These are phyloP conservation scores for Chelon auratus DNA, from an alignment of 2,797 vertebrate species.

Conservation along the genomic window DNA sequence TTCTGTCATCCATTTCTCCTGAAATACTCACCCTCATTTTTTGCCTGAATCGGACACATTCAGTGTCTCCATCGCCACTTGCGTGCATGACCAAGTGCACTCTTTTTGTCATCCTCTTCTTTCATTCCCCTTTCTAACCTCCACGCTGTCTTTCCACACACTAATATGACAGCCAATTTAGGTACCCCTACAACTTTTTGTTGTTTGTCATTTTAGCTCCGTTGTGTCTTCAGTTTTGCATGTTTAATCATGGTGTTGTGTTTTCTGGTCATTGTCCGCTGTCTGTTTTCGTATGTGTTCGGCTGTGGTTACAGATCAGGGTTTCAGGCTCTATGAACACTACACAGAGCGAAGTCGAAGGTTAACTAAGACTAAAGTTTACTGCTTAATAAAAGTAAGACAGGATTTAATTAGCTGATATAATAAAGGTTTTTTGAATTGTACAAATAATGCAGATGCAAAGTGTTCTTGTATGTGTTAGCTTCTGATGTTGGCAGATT, in stretches of 20 bases:
- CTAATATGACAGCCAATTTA: slow-evolving; percentile 67
- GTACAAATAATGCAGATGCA: neutral
- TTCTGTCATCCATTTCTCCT: slow-evolving; percentile 62
- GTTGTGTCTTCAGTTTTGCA: slow-evolving; percentile 66
- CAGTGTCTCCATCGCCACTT: slow-evolving; percentile 62
- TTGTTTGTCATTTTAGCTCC: slow-evolving; percentile 60
- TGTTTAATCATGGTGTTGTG: slow-evolving; percentile 55
- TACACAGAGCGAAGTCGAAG: neutral
- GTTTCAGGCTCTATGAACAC: neutral
- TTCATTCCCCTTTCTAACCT: slow-evolving; percentile 62
- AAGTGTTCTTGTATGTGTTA: neutral
- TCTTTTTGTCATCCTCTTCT: slow-evolving; percentile 55
- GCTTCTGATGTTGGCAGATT: neutral
- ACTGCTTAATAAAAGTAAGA: neutral
- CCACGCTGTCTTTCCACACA: slow-evolving; percentile 54
- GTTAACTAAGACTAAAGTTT: neutral
- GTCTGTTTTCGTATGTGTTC: slow-evolving; percentile 61
- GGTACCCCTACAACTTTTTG: slow-evolving; percentile 45
- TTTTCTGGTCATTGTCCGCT: slow-evolving; percentile 69
- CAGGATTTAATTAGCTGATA: neutral
- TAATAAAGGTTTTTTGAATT: neutral
- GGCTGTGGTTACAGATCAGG: slow-evolving; percentile 28
- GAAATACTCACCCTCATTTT: slow-evolving; percentile 63
- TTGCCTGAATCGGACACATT: slow-evolving; percentile 56
- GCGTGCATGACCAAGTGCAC: slow-evolving; percentile 48